These are phyloP conservation scores for Eurypyga helias DNA, from an alignment of 2,113 vertebrate genomes.

Conservation along the genomic window DNA sequence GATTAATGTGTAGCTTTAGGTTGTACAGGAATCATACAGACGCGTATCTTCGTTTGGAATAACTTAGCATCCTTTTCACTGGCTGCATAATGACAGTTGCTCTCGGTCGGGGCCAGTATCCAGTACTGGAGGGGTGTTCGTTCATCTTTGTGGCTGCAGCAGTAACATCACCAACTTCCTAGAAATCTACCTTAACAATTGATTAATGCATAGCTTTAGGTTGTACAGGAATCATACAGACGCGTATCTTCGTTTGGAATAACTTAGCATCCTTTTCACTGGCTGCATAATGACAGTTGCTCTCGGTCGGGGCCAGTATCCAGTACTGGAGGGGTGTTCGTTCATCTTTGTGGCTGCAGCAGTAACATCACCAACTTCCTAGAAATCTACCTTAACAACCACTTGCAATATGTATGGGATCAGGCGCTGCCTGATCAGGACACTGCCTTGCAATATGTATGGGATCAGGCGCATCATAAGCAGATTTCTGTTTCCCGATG, in stretches of 20 bases:
- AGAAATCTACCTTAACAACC: background rate
- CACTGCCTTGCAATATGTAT: too few species aligned
- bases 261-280: background rate
- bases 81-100: background rate
- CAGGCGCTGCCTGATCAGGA: too few species aligned
- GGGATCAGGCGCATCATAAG: background rate
- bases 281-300: background rate
- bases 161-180: background rate
- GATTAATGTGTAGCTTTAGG: background rate
- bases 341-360: background rate
- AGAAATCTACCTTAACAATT: background rate
- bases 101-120: background rate
- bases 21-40: background rate
- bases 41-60: background rate
- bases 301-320: background rate
- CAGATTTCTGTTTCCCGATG: background rate
- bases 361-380: background rate
- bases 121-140: background rate
- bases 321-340: background rate
- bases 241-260: background rate
- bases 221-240: background rate
- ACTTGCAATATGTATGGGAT: too few species aligned
- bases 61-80: background rate
- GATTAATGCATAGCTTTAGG: background rate
- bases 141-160: background rate